These are phyloP conservation scores for Vireo altiloquus DNA, from an alignment of 2,113 vertebrate species.

Conservation along the genomic window DNA sequence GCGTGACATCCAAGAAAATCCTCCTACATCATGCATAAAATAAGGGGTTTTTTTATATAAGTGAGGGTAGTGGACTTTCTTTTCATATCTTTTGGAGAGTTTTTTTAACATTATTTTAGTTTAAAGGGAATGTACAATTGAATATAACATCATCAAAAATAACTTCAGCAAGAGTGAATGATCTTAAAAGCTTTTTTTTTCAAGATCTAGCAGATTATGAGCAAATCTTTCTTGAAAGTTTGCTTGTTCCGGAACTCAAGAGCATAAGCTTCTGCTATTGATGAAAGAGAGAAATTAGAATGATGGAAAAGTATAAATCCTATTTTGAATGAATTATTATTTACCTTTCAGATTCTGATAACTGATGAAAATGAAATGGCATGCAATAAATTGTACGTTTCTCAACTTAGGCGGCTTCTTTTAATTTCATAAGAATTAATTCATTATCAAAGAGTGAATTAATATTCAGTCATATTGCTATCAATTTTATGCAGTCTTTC, in stretches of 20 bases:
- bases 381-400: background rate
- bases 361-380: background rate
- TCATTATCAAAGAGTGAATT: background rate
- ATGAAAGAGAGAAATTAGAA: background rate
- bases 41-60: background rate
- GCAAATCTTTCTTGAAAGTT: background rate
- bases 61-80: fast-evolving
- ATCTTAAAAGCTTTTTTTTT: background rate
- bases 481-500: background rate
- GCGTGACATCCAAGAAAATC: background rate
- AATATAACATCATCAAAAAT: background rate
- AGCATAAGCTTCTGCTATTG: background rate
- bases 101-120: background rate
- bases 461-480: background rate
- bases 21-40: background rate
- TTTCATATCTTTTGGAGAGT: background rate
- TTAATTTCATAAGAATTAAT: background rate
- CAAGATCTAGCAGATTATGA: background rate
- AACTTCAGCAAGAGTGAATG: background rate
- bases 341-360: background rate
- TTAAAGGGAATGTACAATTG: background rate
- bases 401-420: background rate
- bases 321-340: background rate
- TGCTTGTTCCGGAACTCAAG: background rate
- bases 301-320: background rate